Evolutionary conservation across 30 jellyfish, hydroid and myxozoan genomes (phyloP), one percentile per base, ranked within the genome.

Genomic region (Hydractinia symbiolongicarpus): DNA sequence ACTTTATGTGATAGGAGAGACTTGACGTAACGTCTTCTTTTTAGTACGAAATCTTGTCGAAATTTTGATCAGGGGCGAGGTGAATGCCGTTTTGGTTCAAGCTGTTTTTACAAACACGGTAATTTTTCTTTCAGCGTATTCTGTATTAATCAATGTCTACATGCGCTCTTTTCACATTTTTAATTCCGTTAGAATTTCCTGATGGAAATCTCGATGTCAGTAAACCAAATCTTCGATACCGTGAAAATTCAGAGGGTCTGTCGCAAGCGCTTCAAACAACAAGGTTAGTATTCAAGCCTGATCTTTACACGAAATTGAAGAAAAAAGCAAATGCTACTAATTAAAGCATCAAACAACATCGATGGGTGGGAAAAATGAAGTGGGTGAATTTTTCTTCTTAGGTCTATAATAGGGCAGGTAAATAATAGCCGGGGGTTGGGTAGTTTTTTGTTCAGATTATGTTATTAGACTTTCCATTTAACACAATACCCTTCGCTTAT

Each of bases 91-190:
- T 90, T 90, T 86, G 97, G 97, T 55, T 67, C 95, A 9, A 90
- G 97, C 76, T 90, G 97, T 76, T 90, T 90, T 73, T 90, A 90
- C 56, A 84, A 85, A 55, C 97, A 90, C 67, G 95, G 97, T 85
- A 58, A 72, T 58, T 58, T 58, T 58, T 16, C 69, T 16, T 16
- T 11, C 69, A 58, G 69, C 15, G 15, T 58, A 1, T 58, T 58
- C 19, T 58, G 69, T 58, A 16, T 58, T 16, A 16, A 13, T 58
- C 16, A 11, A 13, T 11, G 69, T 16, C 69, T 13, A 11, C 16
- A 58, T 58, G 16, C 15, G 15, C 19, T 58, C 69, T 58, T 58
- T 11, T 58, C 1, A 58, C 16, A 11, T 58, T 16, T 44, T 64
- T 4, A 9, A n/a, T 44, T n/a, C 54, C 72, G 4, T 13, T 16